Conservation (phyloP, 2,888 invertebrate species). For the Lathronympha strigana region DNA sequence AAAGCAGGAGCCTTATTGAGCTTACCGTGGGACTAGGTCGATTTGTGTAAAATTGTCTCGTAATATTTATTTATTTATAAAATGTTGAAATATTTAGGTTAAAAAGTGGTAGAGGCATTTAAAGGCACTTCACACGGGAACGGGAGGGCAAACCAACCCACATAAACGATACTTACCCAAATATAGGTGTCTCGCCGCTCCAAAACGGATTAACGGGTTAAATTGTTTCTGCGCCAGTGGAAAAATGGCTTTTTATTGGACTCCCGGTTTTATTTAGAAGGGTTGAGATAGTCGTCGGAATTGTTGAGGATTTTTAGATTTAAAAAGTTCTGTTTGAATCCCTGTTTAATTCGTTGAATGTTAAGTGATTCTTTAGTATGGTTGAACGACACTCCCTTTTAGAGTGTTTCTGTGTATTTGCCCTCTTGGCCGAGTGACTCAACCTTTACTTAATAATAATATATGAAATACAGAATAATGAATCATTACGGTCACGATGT, state of each 20-base stretch:
- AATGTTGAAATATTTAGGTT: background rate
- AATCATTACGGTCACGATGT: too few relatives aligned
- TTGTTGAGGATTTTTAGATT: constrained; percentile 3
- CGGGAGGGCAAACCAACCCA: constrained; percentile 29
- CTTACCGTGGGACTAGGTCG: too few relatives aligned
- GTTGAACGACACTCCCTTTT: too few relatives aligned
- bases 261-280: background rate
- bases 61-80: background rate
- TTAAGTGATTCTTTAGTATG: too few relatives aligned
- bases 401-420: too few relatives aligned
- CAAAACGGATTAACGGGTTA: constrained; percentile 21
- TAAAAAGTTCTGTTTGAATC: background rate
- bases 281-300: constrained; percentile 19
- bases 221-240: constrained; percentile 13
- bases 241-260: constrained; percentile 17
- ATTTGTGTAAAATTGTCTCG: too few relatives aligned
- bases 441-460: too few relatives aligned
- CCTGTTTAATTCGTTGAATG: background rate
- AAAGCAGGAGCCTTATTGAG: too few relatives aligned
- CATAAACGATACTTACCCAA: constrained; percentile 33
- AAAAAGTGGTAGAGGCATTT: constrained; percentile 23
- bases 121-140: constrained; percentile 44
- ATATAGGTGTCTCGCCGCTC: constrained; percentile 24
- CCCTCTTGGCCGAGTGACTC: too few relatives aligned
- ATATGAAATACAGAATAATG: too few relatives aligned